These are phyloP conservation scores for Girardinus metallicus DNA, from an alignment of 2,797 vertebrate genomes.

Conservation along the genomic window DNA sequence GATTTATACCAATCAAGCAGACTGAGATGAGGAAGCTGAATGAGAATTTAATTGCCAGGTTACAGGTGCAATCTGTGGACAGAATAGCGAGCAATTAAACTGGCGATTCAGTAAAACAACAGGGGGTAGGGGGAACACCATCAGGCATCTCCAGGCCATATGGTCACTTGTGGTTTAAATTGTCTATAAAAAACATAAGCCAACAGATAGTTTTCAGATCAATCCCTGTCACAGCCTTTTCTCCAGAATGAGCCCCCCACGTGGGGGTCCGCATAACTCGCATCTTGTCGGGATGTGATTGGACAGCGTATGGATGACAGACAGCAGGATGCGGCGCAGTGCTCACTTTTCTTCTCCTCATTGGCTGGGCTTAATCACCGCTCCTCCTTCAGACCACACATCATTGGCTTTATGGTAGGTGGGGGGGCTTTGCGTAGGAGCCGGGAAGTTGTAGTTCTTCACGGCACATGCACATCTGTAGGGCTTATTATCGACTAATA, in stretches of 20 bases:
- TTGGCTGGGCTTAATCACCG: constrained; percentile 79
- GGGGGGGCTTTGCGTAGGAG: constrained; percentile 52
- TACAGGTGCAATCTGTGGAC: constrained; percentile 45
- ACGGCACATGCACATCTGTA: constrained; percentile 49
- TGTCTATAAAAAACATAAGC: constrained; percentile 49
- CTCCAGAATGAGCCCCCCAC: constrained; percentile 81
- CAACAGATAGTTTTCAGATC: constrained; percentile 70
- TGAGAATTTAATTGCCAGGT: constrained; percentile 47
- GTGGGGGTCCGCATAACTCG: constrained; percentile 76
- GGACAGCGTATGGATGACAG: constrained; percentile 81
- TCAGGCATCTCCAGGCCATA: constrained; percentile 44
- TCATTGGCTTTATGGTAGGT: constrained; percentile 53
- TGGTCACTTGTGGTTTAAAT: constrained; percentile 45
- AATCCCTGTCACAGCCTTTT: constrained; percentile 68
- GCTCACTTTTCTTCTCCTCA: constrained; percentile 61
- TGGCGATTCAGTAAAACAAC: constrained; percentile 51
- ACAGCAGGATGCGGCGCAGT: constrained; percentile 72
- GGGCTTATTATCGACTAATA: constrained; percentile 53
- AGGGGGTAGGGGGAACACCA: constrained; percentile 8
- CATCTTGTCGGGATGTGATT: constrained; percentile 73
- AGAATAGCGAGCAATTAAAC: constrained; percentile 45
- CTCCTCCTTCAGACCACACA: constrained; percentile 68
- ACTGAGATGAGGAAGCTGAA: constrained; percentile 16
- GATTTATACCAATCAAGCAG: constrained; percentile 3
- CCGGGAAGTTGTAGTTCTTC: constrained; percentile 84